Evolutionary conservation across 2,888 invertebrate genomes (phyloP).

Genomic region (Anoncus sp.): DNA sequence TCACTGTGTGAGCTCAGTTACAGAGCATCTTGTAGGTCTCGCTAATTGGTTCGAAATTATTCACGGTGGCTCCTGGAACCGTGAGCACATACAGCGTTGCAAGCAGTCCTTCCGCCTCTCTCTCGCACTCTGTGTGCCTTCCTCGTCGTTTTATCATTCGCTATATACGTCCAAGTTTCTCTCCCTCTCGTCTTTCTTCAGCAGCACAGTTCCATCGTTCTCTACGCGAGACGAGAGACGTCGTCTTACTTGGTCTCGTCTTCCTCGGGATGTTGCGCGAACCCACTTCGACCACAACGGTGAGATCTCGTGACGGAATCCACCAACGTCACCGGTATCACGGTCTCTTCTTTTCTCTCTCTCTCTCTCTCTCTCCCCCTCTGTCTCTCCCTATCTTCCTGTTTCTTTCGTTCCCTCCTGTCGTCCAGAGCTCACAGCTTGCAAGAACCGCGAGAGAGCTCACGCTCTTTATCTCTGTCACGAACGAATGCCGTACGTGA

Average conservation of each 20-base stretch:
- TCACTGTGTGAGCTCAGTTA: conserved; percentile 22
- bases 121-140: conserved; percentile 24
- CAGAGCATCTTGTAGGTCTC: conserved; percentile 43
- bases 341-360: conserved; percentile 27
- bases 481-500: conserved; percentile 65
- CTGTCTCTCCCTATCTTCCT: conserved; percentile 44
- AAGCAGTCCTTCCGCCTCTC: conserved; percentile 33
- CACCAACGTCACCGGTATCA: conserved; percentile 58
- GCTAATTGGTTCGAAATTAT: conserved; percentile 75
- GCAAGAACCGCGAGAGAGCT: conserved; percentile 25
- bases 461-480: conserved; percentile 67
- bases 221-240: conserved; percentile 26
- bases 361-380: conserved; percentile 41
- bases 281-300: conserved; percentile 33
- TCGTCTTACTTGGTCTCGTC: conserved; percentile 46
- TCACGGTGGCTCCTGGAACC: conserved; percentile 62
- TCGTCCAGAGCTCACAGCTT: conserved; percentile 22
- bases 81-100: conserved; percentile 34
- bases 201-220: conserved; percentile 27
- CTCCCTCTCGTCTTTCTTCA: conserved; percentile 11
- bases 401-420: conserved; percentile 44
- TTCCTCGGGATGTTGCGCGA: conserved; percentile 43
- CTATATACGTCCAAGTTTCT: conserved; percentile 39
- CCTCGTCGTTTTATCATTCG: conserved; percentile 44
- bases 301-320: conserved; percentile 66